A percentile compares a stretch with the other conserved stretches of the same genome.
Conservation (phyloP, 2,797 vertebrate species). For the Megalops cyprinoides region DNA sequence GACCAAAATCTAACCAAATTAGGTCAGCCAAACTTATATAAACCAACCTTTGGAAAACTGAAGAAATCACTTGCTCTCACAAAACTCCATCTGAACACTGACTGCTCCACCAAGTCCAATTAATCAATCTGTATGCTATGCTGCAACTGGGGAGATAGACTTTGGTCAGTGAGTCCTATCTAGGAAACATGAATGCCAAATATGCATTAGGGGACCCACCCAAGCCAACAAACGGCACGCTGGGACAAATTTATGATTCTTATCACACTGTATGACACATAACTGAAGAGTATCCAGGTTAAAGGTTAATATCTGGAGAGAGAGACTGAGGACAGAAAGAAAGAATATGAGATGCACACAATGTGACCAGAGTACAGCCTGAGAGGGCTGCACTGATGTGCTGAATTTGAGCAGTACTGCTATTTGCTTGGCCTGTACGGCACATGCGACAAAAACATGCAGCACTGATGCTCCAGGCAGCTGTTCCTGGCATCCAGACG, state of each 20-base stretch:
- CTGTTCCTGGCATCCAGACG: background rate
- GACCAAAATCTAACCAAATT: background rate
- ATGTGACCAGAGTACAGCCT: background rate
- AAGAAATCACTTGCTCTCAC: background rate
- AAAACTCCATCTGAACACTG: background rate
- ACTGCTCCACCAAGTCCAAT: background rate
- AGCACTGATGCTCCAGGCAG: background rate
- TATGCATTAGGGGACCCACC: background rate
- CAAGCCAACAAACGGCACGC: background rate
- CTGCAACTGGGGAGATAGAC: background rate
- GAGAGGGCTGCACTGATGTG: background rate
- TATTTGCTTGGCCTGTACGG: background rate
- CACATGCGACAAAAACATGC: background rate
- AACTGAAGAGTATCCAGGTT: slow-evolving; percentile 12
- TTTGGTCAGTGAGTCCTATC: slow-evolving; percentile 18
- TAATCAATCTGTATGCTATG: background rate
- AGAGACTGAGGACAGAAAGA: background rate
- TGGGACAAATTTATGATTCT: slow-evolving; percentile 1
- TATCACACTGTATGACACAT: slow-evolving; percentile 7
- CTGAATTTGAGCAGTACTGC: background rate
- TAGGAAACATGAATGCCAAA: background rate
- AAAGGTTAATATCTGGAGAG: background rate
- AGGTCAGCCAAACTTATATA: background rate
- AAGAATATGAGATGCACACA: background rate
- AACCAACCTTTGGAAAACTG: background rate